Percentiles rank a stretch among this genome's conserved stretches.
Evolutionary conservation across 2,888 invertebrate genomes (phyloP).

Genomic region (Sepiola atlantica): DNA sequence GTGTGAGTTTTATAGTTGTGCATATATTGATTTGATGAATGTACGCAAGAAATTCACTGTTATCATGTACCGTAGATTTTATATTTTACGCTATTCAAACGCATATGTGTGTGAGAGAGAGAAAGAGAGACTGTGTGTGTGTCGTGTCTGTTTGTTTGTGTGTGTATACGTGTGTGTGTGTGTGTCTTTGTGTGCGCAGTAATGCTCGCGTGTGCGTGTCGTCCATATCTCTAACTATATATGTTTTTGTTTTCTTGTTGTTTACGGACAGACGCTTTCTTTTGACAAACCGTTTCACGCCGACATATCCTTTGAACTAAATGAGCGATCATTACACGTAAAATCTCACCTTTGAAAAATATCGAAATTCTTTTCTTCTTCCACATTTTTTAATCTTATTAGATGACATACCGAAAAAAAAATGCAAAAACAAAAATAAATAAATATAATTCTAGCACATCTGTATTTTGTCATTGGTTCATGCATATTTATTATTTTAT

Average conservation of each 20-base stretch:
- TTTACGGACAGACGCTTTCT: background rate
- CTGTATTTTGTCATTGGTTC: background rate
- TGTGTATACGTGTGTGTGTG: no score
- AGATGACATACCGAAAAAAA: background rate
- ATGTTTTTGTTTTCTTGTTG: background rate
- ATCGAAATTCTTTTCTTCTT: background rate
- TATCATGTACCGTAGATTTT: no score
- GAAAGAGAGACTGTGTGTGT: background rate
- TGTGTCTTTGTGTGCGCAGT: no score
- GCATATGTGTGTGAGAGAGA: background rate
- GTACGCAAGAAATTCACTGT: no score
- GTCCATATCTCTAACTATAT: background rate
- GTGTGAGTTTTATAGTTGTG: no score
- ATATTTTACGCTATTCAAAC: no score
- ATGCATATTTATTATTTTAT: background rate
- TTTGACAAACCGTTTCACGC: background rate
- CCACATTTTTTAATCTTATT: background rate
- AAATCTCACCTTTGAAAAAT: constrained; percentile 20
- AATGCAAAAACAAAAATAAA: background rate
- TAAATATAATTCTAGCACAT: background rate
- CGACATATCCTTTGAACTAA: background rate
- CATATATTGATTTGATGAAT: no score
- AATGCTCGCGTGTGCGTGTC: background rate
- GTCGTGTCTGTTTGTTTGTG: no score
- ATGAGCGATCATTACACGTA: background rate